Conservation (phyloP, 2,888 invertebrate genomes). For the Amblyjoppa fuscipennis region DNA sequence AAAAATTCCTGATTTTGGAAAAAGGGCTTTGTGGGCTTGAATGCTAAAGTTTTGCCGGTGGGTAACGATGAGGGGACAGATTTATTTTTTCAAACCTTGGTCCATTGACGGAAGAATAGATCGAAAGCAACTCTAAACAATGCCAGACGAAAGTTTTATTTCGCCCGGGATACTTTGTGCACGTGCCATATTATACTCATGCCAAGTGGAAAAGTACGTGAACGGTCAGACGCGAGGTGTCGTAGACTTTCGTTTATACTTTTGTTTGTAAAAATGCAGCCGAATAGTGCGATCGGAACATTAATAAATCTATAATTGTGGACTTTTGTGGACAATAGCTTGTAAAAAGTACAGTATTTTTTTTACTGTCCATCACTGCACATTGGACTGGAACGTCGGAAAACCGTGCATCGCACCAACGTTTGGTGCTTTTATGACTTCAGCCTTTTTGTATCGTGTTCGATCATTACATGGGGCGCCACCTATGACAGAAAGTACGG, state of each 20-base stretch:
- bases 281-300: neutral
- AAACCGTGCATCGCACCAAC: constrained; percentile 12
- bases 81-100: neutral
- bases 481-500: too few relatives aligned
- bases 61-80: neutral
- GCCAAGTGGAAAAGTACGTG: constrained; percentile 7
- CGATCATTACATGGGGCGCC: constrained; percentile 25
- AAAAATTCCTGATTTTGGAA: neutral
- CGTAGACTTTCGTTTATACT: neutral
- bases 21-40: neutral
- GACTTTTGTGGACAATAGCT: too few relatives aligned
- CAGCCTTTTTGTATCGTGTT: constrained; percentile 51
- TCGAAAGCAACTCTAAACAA: too few relatives aligned
- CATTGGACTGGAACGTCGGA: neutral
- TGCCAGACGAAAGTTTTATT: too few relatives aligned
- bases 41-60: neutral
- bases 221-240: constrained; percentile 8
- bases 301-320: neutral
- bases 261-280: too few relatives aligned
- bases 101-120: neutral
- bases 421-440: constrained; percentile 45
- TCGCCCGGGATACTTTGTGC: too few relatives aligned
- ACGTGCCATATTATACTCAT: too few relatives aligned
- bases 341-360: neutral
- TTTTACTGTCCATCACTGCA: neutral